These are phyloP conservation scores for Sesamia nonagrioides DNA, from an alignment of 1,140 invertebrate genomes.

Conservation along the genomic window DNA sequence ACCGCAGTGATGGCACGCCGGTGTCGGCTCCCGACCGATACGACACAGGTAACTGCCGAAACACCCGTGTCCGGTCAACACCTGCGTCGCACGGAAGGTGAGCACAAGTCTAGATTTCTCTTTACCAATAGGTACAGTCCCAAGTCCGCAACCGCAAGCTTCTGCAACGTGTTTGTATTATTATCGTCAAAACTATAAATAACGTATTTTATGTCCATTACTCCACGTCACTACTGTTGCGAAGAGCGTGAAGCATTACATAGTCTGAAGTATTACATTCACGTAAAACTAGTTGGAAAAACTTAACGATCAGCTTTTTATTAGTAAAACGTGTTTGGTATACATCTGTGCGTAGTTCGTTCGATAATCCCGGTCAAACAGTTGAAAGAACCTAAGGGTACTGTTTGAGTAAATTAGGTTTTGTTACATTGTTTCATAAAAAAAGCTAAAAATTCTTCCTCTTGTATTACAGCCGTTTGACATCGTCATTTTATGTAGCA, in stretches of 20 bases:
- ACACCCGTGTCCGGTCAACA: too few species aligned
- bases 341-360: conserved; percentile 2
- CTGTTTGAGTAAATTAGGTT: conserved; percentile 2
- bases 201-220: background rate
- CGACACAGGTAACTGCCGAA: too few species aligned
- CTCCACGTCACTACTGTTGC: conserved; percentile 14
- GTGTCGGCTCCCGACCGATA: too few species aligned
- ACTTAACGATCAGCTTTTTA: conserved; percentile 23
- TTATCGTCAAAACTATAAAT: background rate
- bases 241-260: conserved; percentile 29
- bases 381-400: background rate
- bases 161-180: conserved; percentile 1
- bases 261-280: conserved; percentile 32
- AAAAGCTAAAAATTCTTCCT: too few species aligned
- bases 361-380: background rate
- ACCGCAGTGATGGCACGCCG: too few species aligned
- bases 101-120: too few species aligned
- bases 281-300: conserved; percentile 23
- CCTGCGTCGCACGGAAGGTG: too few species aligned
- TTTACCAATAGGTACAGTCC: background rate
- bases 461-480: too few species aligned
- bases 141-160: conserved; percentile 1
- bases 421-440: background rate
- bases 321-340: conserved; percentile 39
- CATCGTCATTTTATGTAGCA: too few species aligned